phyloP scores from a whole-genome alignment of 2,797 vertebrate genomes.

The Sparus aurata region DNA sequence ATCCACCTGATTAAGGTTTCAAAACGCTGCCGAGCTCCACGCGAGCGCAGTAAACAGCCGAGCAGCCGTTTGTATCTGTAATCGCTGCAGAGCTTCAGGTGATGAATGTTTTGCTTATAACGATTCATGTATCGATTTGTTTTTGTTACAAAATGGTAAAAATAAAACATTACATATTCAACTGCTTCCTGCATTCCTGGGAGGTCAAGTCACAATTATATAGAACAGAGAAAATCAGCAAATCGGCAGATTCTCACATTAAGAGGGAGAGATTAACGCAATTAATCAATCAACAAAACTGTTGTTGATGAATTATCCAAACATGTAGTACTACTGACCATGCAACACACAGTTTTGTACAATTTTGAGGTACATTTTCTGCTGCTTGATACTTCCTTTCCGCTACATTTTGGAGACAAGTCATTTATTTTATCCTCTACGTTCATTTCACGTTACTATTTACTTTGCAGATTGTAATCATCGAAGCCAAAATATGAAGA shows the following conservation, averaged over 20 bases:
- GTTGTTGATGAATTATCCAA: too few relatives aligned
- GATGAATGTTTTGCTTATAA: not conserved
- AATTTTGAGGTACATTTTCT: too few relatives aligned
- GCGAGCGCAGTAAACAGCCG: slow-evolving; percentile 16
- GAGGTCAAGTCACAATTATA: not conserved
- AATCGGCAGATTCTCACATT: not conserved
- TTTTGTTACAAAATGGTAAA: not conserved
- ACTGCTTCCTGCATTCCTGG: not conserved
- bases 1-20: slow-evolving; percentile 22
- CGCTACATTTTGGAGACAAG: too few relatives aligned
- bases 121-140: not conserved
- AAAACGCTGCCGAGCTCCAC: slow-evolving; percentile 6
- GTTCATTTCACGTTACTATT: too few relatives aligned
- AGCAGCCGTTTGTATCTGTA: not conserved
- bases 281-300: not conserved
- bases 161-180: not conserved
- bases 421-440: too few relatives aligned
- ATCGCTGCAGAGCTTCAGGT: not conserved
- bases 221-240: not conserved
- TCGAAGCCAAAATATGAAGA: too few relatives aligned
- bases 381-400: too few relatives aligned
- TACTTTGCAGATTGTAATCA: too few relatives aligned
- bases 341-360: too few relatives aligned
- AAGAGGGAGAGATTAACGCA: not conserved
- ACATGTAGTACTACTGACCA: too few relatives aligned